phyloP scores from a whole-genome alignment of 2,797 vertebrate genomes.

The Macropus fuliginosus region DNA sequence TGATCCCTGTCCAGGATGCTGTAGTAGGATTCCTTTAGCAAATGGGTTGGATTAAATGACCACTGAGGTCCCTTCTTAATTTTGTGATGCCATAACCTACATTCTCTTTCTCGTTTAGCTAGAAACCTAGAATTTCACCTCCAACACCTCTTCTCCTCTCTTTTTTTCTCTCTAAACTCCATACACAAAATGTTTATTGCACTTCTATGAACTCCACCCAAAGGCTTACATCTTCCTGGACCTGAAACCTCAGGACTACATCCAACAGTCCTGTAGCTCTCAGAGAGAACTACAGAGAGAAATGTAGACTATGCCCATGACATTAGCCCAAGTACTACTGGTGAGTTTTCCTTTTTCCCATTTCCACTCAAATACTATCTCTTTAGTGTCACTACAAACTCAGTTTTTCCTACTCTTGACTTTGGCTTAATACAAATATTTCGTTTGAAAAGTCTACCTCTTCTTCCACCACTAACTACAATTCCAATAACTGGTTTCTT shows the following conservation, averaged over 20 bases:
- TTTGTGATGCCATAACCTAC: background rate
- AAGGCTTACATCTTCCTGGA: background rate
- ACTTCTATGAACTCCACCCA: constrained; percentile 26
- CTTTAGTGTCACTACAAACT: background rate
- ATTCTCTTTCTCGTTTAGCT: background rate
- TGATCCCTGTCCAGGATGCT: background rate
- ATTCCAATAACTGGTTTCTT: constrained; percentile 50
- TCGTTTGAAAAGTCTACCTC: constrained; percentile 56
- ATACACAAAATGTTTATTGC: background rate
- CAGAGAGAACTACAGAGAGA: background rate
- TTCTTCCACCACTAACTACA: background rate
- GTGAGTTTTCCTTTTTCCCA: background rate
- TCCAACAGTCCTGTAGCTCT: background rate
- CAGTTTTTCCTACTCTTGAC: background rate
- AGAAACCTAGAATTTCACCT: constrained; percentile 5
- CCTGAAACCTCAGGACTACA: background rate
- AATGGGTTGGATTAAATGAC: background rate
- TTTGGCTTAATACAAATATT: constrained; percentile 34
- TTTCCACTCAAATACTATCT: background rate
- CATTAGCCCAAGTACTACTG: background rate
- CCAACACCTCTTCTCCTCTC: background rate
- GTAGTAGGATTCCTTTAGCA: background rate
- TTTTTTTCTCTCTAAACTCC: background rate
- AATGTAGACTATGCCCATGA: background rate
- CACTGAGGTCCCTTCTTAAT: background rate